Percentiles rank a stretch among this genome's conserved stretches.
phyloP scores from a whole-genome alignment of 1,140 invertebrate species.

The Atta texana region DNA sequence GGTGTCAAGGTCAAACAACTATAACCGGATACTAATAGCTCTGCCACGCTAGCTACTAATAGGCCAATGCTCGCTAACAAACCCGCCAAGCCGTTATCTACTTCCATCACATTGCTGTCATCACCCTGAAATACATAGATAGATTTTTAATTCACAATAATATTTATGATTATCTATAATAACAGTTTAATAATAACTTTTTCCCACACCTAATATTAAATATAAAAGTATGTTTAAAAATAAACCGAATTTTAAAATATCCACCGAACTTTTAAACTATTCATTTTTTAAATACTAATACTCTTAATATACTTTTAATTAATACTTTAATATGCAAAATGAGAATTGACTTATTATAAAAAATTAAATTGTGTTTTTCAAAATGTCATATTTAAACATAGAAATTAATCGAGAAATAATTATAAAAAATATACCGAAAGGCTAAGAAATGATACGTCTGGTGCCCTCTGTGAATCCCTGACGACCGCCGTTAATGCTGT shows the following conservation, averaged over 20 bases:
- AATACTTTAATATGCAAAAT: not conserved
- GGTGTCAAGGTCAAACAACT: constrained; percentile 83
- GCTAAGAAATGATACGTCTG: constrained; percentile 78
- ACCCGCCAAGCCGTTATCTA: constrained; percentile 81
- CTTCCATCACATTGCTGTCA: constrained; percentile 73
- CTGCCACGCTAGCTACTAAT: constrained; percentile 81
- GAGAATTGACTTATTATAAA: not conserved
- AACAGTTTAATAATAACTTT: not conserved
- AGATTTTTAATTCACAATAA: not conserved
- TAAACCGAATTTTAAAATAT: too few relatives aligned
- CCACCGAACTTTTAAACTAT: not conserved
- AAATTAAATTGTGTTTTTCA: not conserved
- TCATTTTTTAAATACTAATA: not conserved
- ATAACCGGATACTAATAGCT: constrained; percentile 83
- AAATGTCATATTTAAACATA: not conserved
- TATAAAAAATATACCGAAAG: constrained; percentile 76
- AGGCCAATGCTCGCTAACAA: constrained; percentile 83
- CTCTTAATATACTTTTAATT: not conserved
- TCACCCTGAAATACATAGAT: constrained; percentile 70
- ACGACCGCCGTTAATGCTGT: constrained; percentile 83
- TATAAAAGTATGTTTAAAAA: not conserved
- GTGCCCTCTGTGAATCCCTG: constrained; percentile 82
- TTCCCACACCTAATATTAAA: not conserved
- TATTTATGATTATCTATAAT: not conserved
- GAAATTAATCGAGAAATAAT: not conserved